These are phyloP conservation scores for Tipula unca DNA, from an alignment of 2,888 invertebrate species.

Conservation along the genomic window DNA sequence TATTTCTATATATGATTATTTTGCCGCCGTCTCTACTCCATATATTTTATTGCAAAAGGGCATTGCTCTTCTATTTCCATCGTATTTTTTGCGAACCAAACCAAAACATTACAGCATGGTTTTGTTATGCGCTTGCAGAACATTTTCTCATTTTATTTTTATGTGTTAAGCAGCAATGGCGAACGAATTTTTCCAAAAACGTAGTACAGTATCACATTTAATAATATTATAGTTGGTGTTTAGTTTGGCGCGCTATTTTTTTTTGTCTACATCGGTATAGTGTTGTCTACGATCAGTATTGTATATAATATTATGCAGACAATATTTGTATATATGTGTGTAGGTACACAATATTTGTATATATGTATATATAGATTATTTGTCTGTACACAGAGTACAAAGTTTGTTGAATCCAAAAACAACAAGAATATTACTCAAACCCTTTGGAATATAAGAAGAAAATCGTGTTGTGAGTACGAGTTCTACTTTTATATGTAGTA, in stretches of 20 bases:
- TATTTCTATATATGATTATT: not conserved
- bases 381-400: not conserved
- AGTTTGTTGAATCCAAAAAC: slow-evolving; percentile 14
- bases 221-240: too few relatives aligned
- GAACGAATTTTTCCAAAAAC: not conserved
- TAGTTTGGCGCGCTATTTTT: not conserved
- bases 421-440: not conserved
- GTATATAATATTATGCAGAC: not conserved
- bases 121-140: slow-evolving; percentile 1
- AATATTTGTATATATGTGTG: not conserved
- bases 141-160: not conserved
- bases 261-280: not conserved
- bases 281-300: not conserved
- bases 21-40: slow-evolving; percentile 8
- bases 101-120: slow-evolving; percentile 24
- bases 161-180: not conserved
- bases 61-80: slow-evolving; percentile 23
- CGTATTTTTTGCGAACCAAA: slow-evolving; percentile 14
- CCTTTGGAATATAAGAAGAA: not conserved
- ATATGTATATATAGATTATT: not conserved
- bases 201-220: not conserved
- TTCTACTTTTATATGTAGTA: not conserved
- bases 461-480: not conserved
- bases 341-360: not conserved
- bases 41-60: slow-evolving; percentile 18